Evolutionary conservation across 2,888 invertebrate genomes (phyloP), one percentile per base, ranked within the genome.

Genomic region (Metopia argyrocephala): DNA sequence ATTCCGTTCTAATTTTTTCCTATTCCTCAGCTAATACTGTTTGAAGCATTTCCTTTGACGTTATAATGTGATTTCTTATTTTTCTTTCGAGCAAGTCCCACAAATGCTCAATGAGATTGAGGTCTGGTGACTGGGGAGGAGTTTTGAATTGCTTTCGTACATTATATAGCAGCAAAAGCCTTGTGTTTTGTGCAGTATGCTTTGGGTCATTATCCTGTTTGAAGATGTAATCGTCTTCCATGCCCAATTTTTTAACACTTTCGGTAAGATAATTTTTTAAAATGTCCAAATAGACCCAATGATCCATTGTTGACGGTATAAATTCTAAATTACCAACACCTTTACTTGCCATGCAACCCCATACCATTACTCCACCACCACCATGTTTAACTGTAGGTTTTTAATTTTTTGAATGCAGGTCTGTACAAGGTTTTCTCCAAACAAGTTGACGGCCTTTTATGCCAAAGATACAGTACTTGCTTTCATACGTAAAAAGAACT

Each of bases 271-370:
- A 52, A 52, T 23, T 25, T 38, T 71, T 71, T n/a, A 71, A 38
- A 71, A 71, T 54, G 2, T 46, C n/a, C 7, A 48, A 20, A n/a
- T 62, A 46, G 23, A 56, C 25, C 23, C 27, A 23, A 15, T 56
- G 28, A 56, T 69, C 46, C 57, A 57, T 57, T 46, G 28, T 69
- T 25, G 45, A 52, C 45, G n/a, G 25, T 48, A 48, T 27, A 52
- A 71, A 56, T 54, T 46, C 28, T 15, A 62, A 45, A 54, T 62
- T 71, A 12, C 56, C 62, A 25, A 71, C 71, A 12, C 62, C 62
- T 6, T 45, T 56, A 27, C 18, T 54, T 52, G 46, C 20, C 38
- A 71, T 62, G 27, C 54, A 62, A 21, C 54, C 45, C 46, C 54
- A 69, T n/a, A 71, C 46, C 54, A 62, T 70, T 2, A 70, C 61